Evolutionary conservation across 2,113 vertebrate genomes (phyloP).

Genomic region (Stegostoma tigrinum): DNA sequence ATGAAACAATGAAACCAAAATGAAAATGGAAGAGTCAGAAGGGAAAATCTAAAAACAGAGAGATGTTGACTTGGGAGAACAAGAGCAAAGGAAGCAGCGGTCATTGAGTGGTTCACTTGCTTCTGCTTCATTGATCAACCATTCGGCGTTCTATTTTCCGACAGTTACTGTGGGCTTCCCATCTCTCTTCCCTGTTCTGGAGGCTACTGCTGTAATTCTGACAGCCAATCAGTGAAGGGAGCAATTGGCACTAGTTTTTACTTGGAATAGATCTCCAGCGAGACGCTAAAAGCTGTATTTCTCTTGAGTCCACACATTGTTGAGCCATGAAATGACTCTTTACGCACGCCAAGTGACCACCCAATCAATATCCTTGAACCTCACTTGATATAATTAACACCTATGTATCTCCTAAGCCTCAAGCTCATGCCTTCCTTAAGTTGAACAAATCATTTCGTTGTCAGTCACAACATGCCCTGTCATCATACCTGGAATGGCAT

Average conservation of each 20-base stretch:
- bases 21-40: neutral
- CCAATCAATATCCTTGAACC: neutral
- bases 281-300: too few species aligned
- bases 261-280: too few species aligned
- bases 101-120: neutral
- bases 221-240: too few species aligned
- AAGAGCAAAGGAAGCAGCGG: neutral
- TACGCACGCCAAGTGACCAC: neutral
- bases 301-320: neutral
- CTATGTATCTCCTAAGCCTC: neutral
- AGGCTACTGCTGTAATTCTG: too few species aligned
- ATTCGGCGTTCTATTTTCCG: neutral
- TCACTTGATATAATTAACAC: neutral
- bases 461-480: neutral
- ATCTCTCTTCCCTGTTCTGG: neutral
- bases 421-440: neutral
- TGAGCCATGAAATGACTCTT: neutral
- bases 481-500: neutral
- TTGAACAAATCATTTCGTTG: neutral
- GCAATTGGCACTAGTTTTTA: too few species aligned
- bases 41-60: neutral
- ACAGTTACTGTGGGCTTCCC: neutral
- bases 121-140: neutral
- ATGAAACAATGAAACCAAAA: neutral
- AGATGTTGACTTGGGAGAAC: neutral